These are phyloP conservation scores for Gymnothorax javanicus DNA, from an alignment of 2,797 vertebrate species.

Conservation along the genomic window DNA sequence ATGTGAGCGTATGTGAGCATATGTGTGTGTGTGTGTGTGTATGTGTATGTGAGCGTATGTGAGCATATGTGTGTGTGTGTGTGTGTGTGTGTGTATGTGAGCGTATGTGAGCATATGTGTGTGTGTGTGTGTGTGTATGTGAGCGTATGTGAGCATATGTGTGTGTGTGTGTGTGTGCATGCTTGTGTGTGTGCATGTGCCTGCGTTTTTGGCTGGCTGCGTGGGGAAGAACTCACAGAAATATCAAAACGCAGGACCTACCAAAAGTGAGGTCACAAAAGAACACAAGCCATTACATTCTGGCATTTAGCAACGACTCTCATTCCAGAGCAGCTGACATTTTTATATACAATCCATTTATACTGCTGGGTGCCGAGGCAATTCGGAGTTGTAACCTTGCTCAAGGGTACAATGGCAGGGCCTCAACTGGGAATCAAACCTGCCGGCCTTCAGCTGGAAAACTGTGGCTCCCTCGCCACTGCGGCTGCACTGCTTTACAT, in stretches of 20 bases:
- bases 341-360: constrained; percentile 1
- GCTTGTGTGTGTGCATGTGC: too few species aligned
- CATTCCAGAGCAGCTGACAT: not conserved
- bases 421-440: not conserved
- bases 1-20: not conserved
- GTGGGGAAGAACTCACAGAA: not conserved
- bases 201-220: not conserved
- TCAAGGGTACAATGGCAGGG: not conserved
- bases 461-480: not conserved
- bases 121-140: too few species aligned
- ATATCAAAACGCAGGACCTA: not conserved
- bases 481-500: not conserved
- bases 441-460: not conserved
- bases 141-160: too few species aligned
- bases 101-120: too few species aligned
- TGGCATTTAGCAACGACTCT: not conserved
- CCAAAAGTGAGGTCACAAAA: not conserved
- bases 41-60: not conserved
- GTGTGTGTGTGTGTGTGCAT: too few species aligned
- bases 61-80: too few species aligned
- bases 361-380: not conserved
- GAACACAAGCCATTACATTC: not conserved
- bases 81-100: too few species aligned
- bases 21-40: not conserved
- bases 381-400: not conserved